Evolutionary conservation across 2,888 invertebrate species (phyloP).

Genomic region (Chloroclysta siterata): DNA sequence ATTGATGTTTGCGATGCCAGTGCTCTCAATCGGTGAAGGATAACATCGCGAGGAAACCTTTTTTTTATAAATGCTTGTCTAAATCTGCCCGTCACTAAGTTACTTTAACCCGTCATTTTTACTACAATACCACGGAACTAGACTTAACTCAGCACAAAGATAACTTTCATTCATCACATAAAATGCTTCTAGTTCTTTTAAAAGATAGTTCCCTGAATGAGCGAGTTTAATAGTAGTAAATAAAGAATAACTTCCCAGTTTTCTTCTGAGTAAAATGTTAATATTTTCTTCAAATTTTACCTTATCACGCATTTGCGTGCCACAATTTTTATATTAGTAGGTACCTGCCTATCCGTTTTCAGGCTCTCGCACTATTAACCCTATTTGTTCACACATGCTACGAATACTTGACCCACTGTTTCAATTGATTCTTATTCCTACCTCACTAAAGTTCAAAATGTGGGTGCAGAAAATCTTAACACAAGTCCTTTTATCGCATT

Average conservation of each 20-base stretch:
- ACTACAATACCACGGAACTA: too few species aligned
- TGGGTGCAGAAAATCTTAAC: constrained; percentile 42
- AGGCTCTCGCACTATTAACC: constrained; percentile 78
- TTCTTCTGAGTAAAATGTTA: constrained; percentile 16
- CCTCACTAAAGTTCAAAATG: constrained; percentile 40
- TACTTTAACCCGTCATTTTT: too few species aligned
- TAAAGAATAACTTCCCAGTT: background rate
- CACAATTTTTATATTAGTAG: constrained; percentile 60
- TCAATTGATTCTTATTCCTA: constrained; percentile 43
- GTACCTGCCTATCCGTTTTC: constrained; percentile 60
- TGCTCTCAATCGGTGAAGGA: too few species aligned
- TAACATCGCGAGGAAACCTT: too few species aligned
- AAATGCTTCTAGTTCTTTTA: too few species aligned
- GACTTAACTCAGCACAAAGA: too few species aligned
- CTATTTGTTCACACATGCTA: constrained; percentile 57
- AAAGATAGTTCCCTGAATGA: too few species aligned
- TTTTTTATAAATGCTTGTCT: too few species aligned
- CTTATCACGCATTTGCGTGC: constrained; percentile 71
- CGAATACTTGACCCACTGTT: constrained; percentile 34
- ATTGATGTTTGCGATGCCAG: too few species aligned
- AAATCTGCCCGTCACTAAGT: too few species aligned
- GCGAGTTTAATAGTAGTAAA: background rate
- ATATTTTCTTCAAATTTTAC: constrained; percentile 33
- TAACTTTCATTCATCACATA: too few species aligned
- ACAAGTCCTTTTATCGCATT: constrained; percentile 69